Evolutionary conservation across 2,888 invertebrate genomes (phyloP).

Genomic region (Leptarthrus brevirostris): DNA sequence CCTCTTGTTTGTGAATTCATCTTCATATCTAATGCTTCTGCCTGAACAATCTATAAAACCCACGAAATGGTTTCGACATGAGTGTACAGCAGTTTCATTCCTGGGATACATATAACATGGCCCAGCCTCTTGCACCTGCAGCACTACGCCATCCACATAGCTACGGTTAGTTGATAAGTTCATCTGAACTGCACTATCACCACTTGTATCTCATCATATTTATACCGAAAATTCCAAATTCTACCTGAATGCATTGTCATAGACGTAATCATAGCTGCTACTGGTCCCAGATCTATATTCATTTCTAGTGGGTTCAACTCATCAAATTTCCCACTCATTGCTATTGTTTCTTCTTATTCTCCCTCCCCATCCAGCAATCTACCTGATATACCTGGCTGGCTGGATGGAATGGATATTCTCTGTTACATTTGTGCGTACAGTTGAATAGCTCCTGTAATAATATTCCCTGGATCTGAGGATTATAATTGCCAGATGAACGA

Average conservation of each 20-base stretch:
- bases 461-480: slow-evolving; percentile 15
- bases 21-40: neutral
- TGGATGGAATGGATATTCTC: too few species aligned
- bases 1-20: slow-evolving; percentile 5
- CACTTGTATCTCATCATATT: neutral
- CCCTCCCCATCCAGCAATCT: neutral
- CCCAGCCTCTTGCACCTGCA: too few species aligned
- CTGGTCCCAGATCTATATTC: slow-evolving; percentile 9
- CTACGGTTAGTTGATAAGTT: neutral
- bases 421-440: slow-evolving; percentile 15
- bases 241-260: slow-evolving; percentile 19
- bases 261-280: neutral
- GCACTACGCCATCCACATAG: too few species aligned
- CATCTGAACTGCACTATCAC: slow-evolving; percentile 13
- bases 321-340: neutral
- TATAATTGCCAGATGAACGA: slow-evolving; percentile 32
- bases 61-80: neutral
- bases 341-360: too few species aligned
- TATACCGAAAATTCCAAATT: slow-evolving; percentile 12
- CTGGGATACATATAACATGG: too few species aligned
- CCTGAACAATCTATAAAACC: neutral
- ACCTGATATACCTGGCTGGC: neutral
- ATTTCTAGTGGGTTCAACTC: neutral
- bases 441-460: slow-evolving; percentile 32
- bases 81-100: too few species aligned